Base-by-base conservation (phyloP, 2,113 vertebrate genomes). In the Mola mola region DNA sequence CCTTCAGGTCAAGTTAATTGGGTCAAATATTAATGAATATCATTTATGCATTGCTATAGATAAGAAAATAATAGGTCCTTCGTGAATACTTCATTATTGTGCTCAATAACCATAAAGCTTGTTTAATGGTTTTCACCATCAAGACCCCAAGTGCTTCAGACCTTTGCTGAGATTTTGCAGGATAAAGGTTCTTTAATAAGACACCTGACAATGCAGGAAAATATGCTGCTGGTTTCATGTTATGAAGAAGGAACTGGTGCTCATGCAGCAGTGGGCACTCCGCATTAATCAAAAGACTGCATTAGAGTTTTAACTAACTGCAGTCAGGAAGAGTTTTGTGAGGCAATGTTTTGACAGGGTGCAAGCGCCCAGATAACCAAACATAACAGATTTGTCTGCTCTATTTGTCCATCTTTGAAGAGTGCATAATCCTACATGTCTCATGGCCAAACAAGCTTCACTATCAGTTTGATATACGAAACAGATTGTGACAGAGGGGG, bases 351-450 rank as follows among this genome's bases (percentile, higher is more conserved):
- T 83, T 86, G 83, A 87, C 83, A 82, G 46, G 33, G 41, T 51
- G 48, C 19, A 21, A 66, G 60, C 78, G 74, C 61, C 50, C 50
- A 62, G 80, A 85, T 87, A 86, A 84, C 76, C 61, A 63, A 78
- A 72, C 82, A 82, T 78, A 85, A 79, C 78, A 85, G 51, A 83
- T 80, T 72, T 81, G 88, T 87, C 88, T 50, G 77, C 62, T 85
- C 80, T 77, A 80, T 85, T 88, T 88, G 87, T 89, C 85, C 72
- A 43, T 87, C 78, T 78, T 57, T 66, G 60, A 79, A 12, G 31
- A 71, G 75, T 83, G 81, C 78, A 75, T 87, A 86, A 87, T 88
- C 67, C 68, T 76, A 86, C 83, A 80, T 75, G 79, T 78, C 86
- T 87, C 75, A 70, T 51, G 57, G 75, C 79, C 70, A 81, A 86